phyloP scores from a whole-genome alignment of 2,888 invertebrate genomes.

The Drosophila buzzatii region DNA sequence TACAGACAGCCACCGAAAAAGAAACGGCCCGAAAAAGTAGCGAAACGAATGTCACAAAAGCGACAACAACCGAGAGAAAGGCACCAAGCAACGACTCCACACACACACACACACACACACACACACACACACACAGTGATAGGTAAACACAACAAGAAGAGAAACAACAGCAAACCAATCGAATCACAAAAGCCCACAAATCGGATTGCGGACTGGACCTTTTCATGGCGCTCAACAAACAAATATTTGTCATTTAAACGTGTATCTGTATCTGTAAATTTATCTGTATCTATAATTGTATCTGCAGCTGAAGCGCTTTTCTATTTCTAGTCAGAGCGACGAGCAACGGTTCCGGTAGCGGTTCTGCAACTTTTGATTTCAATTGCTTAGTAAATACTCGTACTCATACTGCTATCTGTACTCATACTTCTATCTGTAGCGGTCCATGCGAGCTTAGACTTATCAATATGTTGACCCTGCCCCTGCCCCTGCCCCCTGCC shows the following conservation, averaged over 20 bases:
- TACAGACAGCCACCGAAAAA: slow-evolving; percentile 58
- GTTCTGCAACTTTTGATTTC: slow-evolving; percentile 71
- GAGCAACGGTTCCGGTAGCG: slow-evolving; percentile 54
- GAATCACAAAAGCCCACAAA: slow-evolving; percentile 76
- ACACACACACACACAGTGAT: slow-evolving; percentile 6
- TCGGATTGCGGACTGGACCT: slow-evolving; percentile 75
- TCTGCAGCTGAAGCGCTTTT: slow-evolving; percentile 28
- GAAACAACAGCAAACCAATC: slow-evolving; percentile 59
- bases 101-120: slow-evolving; percentile 17
- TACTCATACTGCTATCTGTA: background rate
- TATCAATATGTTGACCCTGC: slow-evolving; percentile 22
- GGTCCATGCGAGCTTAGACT: slow-evolving; percentile 37
- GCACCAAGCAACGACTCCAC: slow-evolving; percentile 48
- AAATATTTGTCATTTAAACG: slow-evolving; percentile 72
- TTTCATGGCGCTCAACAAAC: slow-evolving; percentile 69
- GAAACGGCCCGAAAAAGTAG: slow-evolving; percentile 73
- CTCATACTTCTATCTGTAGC: slow-evolving; percentile 41
- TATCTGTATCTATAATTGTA: slow-evolving; percentile 28
- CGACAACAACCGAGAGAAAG: slow-evolving; percentile 65
- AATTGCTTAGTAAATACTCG: slow-evolving; percentile 31
- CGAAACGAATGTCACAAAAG: slow-evolving; percentile 73
- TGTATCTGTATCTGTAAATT: slow-evolving; percentile 40
- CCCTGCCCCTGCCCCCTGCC: background rate
- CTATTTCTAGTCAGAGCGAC: slow-evolving; percentile 27
- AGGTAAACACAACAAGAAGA: slow-evolving; percentile 24